Base-by-base conservation (phyloP, 1,140 invertebrate species). In the Drosophila mayri region DNA sequence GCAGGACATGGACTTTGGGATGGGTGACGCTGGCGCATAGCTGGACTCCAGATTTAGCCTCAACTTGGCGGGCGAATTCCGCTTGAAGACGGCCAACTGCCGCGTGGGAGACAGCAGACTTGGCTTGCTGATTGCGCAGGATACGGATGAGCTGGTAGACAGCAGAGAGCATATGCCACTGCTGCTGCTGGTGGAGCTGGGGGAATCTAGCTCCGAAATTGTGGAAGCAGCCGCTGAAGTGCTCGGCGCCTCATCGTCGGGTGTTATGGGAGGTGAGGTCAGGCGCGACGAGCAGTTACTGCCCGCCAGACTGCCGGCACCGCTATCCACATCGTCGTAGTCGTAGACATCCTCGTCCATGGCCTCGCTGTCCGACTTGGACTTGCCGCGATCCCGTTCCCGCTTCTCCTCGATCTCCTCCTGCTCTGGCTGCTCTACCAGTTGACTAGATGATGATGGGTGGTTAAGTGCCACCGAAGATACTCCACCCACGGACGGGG, bases 261-360 rank as follows among this genome's bases (percentile, higher is more conserved):
- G 91, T 20, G 91, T 87, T 37, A 91, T 76, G 12, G 90, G 91
- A 2, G 91, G 90, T 43, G 91, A 92, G 44, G 91, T 92, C 16
- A 92, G 59, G 0, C 91, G 87, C 37, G 91, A 91, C 4, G 91
- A 91, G 82, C 87, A 91, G 55, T 87, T 92, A 65, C 90, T 92
- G 57, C 84, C 84, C 12, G 80, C 84, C 66, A 86, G 71, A 54
- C 85, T 88, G 40, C 85, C 52, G 10, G 85, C 75, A 14, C 86
- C 85, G 38, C 85, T 90, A 38, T 90, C 85, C 41, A 90, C 85
- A 54, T 90, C 85, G 49, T 90, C 86, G 58, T 82, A 90, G 28
- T 88, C 84, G 35, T 78, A 88, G 20, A 74, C 87, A 73, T 90
- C 86, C 65, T 90, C 86, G 38, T 90, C 86, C 86, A 90, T 90